These are phyloP conservation scores for Scaptomyza polygonia DNA, from an alignment of 2,888 invertebrate species.

Conservation along the genomic window DNA sequence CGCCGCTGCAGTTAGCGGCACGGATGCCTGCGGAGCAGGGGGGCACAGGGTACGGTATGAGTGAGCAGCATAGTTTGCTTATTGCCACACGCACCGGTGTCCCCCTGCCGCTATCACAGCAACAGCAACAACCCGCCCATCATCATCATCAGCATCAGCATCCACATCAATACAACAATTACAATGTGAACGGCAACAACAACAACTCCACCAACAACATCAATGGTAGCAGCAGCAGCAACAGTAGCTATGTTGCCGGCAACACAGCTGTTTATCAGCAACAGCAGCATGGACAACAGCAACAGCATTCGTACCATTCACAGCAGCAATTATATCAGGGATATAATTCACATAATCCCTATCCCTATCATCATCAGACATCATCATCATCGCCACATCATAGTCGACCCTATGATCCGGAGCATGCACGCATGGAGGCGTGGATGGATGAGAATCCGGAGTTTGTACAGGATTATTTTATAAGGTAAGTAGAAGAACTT, in stretches of 20 bases:
- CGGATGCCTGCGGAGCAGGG: conserved; percentile 87
- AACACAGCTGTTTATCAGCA: conserved; percentile 68
- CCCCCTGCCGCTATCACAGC: conserved; percentile 83
- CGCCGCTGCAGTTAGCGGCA: conserved; percentile 80
- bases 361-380: conserved; percentile 53
- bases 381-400: conserved; percentile 78
- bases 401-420: conserved; percentile 89
- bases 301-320: conserved; percentile 45
- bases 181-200: conserved; percentile 18
- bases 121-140: conserved; percentile 70
- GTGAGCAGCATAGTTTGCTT: conserved; percentile 86
- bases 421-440: conserved; percentile 95
- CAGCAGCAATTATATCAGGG: conserved; percentile 59
- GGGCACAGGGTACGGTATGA: conserved; percentile 87
- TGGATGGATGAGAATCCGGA: conserved; percentile 99
- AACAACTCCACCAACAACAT: conserved; percentile 24
- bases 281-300: conserved; percentile 42
- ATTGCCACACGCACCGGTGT: conserved; percentile 85
- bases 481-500: too few relatives aligned
- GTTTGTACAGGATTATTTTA: conserved; percentile 97
- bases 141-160: conserved; percentile 55
- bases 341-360: conserved; percentile 48
- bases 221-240: conserved; percentile 27
- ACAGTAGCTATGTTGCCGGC: conserved; percentile 46
- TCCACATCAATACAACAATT: conserved; percentile 30